Base-by-base conservation (phyloP, 2,113 vertebrate species). In the Halichoerus grypus region DNA sequence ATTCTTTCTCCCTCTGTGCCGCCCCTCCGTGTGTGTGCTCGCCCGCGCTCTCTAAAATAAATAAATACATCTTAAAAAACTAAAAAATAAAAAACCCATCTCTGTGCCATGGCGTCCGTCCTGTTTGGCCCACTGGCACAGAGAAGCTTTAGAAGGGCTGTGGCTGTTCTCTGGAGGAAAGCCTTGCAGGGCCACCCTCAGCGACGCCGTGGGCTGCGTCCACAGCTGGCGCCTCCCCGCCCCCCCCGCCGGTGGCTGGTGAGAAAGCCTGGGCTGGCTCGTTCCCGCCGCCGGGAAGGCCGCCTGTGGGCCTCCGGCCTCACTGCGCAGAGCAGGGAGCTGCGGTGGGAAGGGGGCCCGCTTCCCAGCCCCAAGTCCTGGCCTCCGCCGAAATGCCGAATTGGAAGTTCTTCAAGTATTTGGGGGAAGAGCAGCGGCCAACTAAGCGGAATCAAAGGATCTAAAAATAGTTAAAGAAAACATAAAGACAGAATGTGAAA, bases 391-490 rank as follows among this genome's bases (percentile, higher is more conserved):
- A 39, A 46, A 16, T n/a, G 65, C 59, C 59, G 76, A 90, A 82
- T 7, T 96, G 92, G 80, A 95, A 96, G 36, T 55, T 85, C 59
- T 91, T 96, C 94, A 97, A 98, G 80, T 61, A 84, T 94, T 90
- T 39, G 33, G 74, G 76, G 61, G 28, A 94, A 76, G 59, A 93
- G 71, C 92, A 86, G 63, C 85, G 96, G 94, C 96, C 92, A 94
- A 55, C 31, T 71, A 85, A 79, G 26, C 83, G 88, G 63, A 97
- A 94, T 96, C 90, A 90, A 96, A 96, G 42, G 59, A 86, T 72
- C 95, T 96, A 98, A 98, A 98, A 97, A 95, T 93, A 97, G 94
- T 46, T 63, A 65, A 95, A 96, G 96, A 95, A 95, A 96, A 91
- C 83, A 97, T 63, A 95, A 89, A 96, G 94, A 88, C 69, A 92